phyloP scores from a whole-genome alignment of 2,888 invertebrate species.

The Drosophila longiperda region DNA sequence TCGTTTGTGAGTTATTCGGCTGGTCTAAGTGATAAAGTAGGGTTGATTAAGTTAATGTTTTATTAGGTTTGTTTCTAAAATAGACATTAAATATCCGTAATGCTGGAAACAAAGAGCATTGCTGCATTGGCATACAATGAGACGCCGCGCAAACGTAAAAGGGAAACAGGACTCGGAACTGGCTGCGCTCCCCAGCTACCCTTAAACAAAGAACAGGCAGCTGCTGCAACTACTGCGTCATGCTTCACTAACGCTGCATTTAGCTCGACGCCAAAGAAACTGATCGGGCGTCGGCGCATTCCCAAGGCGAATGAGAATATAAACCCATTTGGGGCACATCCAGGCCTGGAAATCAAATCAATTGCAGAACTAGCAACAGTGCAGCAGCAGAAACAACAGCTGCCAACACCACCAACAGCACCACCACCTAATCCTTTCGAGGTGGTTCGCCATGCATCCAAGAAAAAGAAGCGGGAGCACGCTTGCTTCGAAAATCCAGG shows the following conservation, averaged over 20 bases:
- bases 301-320: constrained; percentile 40
- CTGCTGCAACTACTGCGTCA: constrained; percentile 57
- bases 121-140: constrained; percentile 58
- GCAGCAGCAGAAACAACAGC: constrained; percentile 12
- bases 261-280: constrained; percentile 83
- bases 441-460: constrained; percentile 83
- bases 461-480: constrained; percentile 83
- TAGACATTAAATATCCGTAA: constrained; percentile 18
- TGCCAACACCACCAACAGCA: constrained; percentile 15
- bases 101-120: constrained; percentile 75
- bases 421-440: constrained; percentile 82
- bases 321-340: constrained; percentile 55
- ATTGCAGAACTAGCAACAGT: constrained; percentile 74
- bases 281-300: constrained; percentile 71
- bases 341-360: constrained; percentile 83
- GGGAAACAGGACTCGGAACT: constrained; percentile 62
- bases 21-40: neutral
- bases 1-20: constrained; percentile 1
- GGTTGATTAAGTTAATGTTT: neutral
- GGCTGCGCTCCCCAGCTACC: constrained; percentile 43
- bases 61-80: constrained; percentile 5
- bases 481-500: constrained; percentile 84
- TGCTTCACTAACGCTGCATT: constrained; percentile 83
- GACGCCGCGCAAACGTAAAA: constrained; percentile 83
- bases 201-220: constrained; percentile 54